Base-by-base conservation (phyloP, 2,113 vertebrate genomes). In the Astatoreochromis straeleni region DNA sequence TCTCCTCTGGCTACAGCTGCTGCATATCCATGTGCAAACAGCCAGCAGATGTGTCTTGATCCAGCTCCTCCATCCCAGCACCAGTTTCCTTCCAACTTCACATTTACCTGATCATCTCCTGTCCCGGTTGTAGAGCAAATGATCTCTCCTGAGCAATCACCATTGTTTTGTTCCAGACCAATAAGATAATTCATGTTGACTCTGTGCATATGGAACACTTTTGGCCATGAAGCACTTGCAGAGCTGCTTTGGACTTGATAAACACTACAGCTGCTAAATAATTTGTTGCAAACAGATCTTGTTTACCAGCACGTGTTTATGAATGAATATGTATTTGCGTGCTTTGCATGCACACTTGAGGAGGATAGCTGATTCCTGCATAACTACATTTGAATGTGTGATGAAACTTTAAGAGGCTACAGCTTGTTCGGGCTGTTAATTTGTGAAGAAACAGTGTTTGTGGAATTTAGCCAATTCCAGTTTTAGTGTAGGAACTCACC, bases 1-100 rank as follows among this genome's bases (percentile, higher is more conserved):
- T 87, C 84, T 91, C 81, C 88, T 45, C 79, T 75, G 85, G 89
- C 91, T 92, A 35, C 94, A 93, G 94, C 95, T 94, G 95, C 91
- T 68, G 87, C 58, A 85, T 87, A 90, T 92, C 88, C 92, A 80
- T 87, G 81, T 91, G 91, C 93, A 95, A 94, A 94, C 94, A 95
- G 80, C 63, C 94, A 91, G 86, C 94, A 96, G 92, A 94, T 93
- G 95, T 63, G 88, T 89, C 90, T 82, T 65, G 35, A 86, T 92
- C 90, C 88, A 88, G 84, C 80, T 87, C 17, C 87, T 90, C 83
- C 87, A 83, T 89, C 88, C 70, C 83, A 9, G 49, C 17, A 7
- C 51, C 31, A 54, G 2, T 31, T 91, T 89, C 58, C 51, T 58
- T 86, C 87, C 83, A 92, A 89, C 83, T 88, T 87, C 51, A 45